Percentiles rank a stretch among this genome's conserved stretches.
Conservation (phyloP, 2,797 vertebrate genomes). For the Salmo trutta region DNA sequence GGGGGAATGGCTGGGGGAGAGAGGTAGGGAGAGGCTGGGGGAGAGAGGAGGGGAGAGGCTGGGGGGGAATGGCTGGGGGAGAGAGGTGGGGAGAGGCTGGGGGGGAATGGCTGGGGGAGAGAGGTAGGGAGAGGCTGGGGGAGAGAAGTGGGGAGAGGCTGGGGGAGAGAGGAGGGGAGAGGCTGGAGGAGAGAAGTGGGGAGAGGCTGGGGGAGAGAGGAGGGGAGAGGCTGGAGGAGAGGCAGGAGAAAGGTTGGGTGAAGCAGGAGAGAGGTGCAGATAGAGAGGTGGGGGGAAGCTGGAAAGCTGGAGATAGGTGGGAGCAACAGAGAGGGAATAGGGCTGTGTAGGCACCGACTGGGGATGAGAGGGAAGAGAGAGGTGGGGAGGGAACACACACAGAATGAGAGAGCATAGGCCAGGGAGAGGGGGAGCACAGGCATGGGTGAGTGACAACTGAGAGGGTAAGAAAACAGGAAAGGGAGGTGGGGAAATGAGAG, state of each 20-base stretch:
- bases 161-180: not conserved
- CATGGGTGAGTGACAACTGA: not conserved
- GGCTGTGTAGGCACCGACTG: not conserved
- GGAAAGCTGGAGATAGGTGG: not conserved
- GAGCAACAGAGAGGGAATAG: not conserved
- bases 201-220: not conserved
- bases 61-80: not conserved
- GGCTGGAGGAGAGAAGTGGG: not conserved
- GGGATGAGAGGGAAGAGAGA: conserved; percentile 2
- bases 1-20: not conserved
- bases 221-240: not conserved
- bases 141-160: not conserved
- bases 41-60: not conserved
- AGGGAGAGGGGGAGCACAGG: not conserved
- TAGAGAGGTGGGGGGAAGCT: not conserved
- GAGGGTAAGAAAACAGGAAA: not conserved
- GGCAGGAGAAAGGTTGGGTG: not conserved
- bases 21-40: not conserved
- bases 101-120: not conserved
- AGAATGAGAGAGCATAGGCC: not conserved
- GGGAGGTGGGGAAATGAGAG: not conserved
- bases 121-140: not conserved
- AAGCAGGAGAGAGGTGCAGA: not conserved
- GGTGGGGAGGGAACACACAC: conserved; percentile 9
- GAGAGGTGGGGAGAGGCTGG: not conserved